Evolutionary conservation across 2,888 invertebrate genomes (phyloP).

Genomic region (Elmis aenea): DNA sequence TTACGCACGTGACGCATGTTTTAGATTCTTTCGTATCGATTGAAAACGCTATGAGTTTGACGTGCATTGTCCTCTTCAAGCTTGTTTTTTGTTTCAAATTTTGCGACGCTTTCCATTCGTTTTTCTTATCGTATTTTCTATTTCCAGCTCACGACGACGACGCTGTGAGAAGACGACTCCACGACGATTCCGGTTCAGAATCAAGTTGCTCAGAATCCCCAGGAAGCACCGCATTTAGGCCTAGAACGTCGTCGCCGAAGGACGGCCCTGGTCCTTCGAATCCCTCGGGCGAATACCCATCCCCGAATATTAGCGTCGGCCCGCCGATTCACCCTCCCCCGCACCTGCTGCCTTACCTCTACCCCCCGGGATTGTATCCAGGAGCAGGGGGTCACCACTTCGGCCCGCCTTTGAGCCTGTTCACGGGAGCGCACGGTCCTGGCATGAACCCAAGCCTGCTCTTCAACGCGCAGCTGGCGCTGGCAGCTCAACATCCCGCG

Average conservation of each 20-base stretch:
- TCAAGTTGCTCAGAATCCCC: conserved; percentile 66
- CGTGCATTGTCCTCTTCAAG: no score
- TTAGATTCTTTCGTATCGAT: no score
- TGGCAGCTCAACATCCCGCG: conserved; percentile 82
- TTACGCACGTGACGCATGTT: no score
- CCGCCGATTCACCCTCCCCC: conserved; percentile 90
- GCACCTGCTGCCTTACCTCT: conserved; percentile 85
- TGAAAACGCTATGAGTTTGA: no score
- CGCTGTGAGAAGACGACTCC: conserved; percentile 49
- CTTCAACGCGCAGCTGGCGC: conserved; percentile 82
- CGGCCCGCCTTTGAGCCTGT: conserved; percentile 64
- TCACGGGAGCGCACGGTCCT: conserved; percentile 53
- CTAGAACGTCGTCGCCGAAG: conserved; percentile 50
- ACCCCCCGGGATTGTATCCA: conserved; percentile 85
- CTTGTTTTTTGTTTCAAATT: no score
- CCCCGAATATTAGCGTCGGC: conserved; percentile 90
- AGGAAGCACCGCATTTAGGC: conserved; percentile 44
- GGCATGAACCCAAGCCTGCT: conserved; percentile 77
- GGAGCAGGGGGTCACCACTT: conserved; percentile 57
- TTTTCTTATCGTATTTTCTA: no score
- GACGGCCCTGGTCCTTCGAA: conserved; percentile 43
- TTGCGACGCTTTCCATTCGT: no score
- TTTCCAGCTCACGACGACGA: conserved; percentile 57
- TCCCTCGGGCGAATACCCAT: conserved; percentile 62
- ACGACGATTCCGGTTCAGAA: conserved; percentile 67